Evolutionary conservation across 2,797 vertebrate species (phyloP).

Genomic region (Ptychadena robeensis): DNA sequence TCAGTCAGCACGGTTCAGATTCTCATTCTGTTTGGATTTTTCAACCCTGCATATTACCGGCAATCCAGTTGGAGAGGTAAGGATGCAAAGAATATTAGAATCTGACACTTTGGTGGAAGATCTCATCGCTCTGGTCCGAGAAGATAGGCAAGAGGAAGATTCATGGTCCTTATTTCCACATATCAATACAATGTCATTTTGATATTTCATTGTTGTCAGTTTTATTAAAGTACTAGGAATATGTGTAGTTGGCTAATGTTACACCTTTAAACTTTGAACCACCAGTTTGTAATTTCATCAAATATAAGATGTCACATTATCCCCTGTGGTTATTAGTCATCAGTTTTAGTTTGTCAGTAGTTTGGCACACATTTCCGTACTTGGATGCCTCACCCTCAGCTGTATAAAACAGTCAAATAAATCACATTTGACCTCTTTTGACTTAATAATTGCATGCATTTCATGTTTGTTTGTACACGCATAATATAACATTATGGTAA

Average conservation of each 20-base stretch:
- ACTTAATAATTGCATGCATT: neutral
- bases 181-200: no score
- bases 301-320: conserved; percentile 4
- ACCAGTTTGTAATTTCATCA: neutral
- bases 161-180: no score
- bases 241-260: neutral
- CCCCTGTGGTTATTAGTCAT: neutral
- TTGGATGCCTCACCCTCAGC: neutral
- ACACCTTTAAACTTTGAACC: neutral
- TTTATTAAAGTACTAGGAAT: no score
- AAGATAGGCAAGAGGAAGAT: no score
- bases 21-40: no score
- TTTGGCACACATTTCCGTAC: conserved; percentile 8
- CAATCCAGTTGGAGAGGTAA: no score
- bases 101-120: no score
- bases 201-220: no score
- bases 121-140: no score
- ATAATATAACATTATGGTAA: neutral
- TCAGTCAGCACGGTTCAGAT: no score
- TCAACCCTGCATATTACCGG: no score
- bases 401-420: conserved; percentile 5
- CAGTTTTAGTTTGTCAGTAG: neutral
- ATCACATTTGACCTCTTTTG: neutral
- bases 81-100: no score
- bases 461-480: neutral